Conservation (phyloP, 2,888 invertebrate genomes). For the Tryphoninae sp. region DNA sequence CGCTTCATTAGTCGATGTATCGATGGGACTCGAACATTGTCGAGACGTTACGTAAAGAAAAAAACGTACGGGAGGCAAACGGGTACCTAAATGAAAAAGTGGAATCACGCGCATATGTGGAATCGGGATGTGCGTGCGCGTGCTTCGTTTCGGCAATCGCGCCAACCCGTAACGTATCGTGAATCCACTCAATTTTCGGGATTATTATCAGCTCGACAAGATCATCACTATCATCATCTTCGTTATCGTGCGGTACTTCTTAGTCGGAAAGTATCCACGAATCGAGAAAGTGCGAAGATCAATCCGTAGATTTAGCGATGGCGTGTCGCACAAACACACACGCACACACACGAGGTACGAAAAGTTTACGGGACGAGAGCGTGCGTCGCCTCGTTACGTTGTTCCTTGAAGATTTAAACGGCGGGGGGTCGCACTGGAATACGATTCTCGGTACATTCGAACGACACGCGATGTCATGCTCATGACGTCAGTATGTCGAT, state of each 20-base stretch:
- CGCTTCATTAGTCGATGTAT: conserved; percentile 31
- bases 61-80: neutral
- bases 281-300: conserved; percentile 10
- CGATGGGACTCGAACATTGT: conserved; percentile 13
- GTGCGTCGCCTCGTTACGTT: conserved; percentile 36
- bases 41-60: neutral
- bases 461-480: conserved; percentile 52
- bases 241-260: conserved; percentile 22
- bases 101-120: neutral
- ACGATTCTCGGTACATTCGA: conserved; percentile 20
- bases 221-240: conserved; percentile 31
- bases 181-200: neutral
- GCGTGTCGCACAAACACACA: neutral
- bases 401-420: conserved; percentile 32
- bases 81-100: neutral
- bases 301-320: neutral
- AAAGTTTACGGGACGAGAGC: conserved; percentile 37
- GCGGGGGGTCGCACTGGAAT: conserved; percentile 20
- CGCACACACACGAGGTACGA: conserved; percentile 5
- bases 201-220: neutral
- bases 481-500: conserved; percentile 40
- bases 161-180: neutral
- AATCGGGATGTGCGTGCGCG: neutral
- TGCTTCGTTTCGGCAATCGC: neutral
- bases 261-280: conserved; percentile 8